Percentiles rank a stretch among this genome's conserved stretches.
These are phyloP conservation scores for Phyto melanocephala DNA, from an alignment of 2,888 invertebrate species.

Conservation along the genomic window DNA sequence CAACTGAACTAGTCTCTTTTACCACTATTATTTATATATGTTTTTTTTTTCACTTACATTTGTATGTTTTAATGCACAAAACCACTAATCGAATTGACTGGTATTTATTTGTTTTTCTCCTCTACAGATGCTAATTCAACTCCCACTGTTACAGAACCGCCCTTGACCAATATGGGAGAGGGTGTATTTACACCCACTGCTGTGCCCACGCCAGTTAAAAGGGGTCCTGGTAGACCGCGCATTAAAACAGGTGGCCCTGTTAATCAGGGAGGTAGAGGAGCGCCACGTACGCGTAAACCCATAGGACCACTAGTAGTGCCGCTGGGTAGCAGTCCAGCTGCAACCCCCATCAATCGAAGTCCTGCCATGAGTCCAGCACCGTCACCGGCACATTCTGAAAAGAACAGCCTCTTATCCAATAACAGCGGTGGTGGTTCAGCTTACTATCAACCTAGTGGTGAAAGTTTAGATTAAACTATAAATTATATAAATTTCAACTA, in stretches of 20 bases:
- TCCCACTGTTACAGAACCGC: constrained; percentile 9
- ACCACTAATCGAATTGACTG: constrained; percentile 26
- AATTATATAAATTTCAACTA: neutral
- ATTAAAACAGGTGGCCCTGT: constrained; percentile 84
- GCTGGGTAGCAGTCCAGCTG: constrained; percentile 75
- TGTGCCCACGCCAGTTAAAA: constrained; percentile 77
- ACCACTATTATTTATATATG: neutral
- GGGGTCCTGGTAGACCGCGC: constrained; percentile 85
- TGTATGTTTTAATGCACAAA: neutral
- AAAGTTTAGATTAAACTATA: constrained; percentile 47
- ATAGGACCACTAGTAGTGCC: constrained; percentile 79
- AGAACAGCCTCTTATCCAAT: constrained; percentile 46
- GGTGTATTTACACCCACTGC: constrained; percentile 68
- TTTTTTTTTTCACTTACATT: neutral
- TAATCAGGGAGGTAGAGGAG: constrained; percentile 82
- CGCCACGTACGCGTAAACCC: constrained; percentile 81
- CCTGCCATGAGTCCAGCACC: constrained; percentile 77
- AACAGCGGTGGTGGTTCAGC: constrained; percentile 13
- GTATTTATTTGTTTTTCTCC: constrained; percentile 11
- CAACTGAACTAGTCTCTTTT: neutral
- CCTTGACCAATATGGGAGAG: constrained; percentile 57
- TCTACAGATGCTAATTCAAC: constrained; percentile 45
- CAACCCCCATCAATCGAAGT: constrained; percentile 75
- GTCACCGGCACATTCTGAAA: constrained; percentile 73
- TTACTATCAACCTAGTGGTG: constrained; percentile 51